A percentile compares a stretch with the other conserved stretches of the same genome.
Conservation (phyloP, 2,888 invertebrate species). For the Ectropis crepuscularia region DNA sequence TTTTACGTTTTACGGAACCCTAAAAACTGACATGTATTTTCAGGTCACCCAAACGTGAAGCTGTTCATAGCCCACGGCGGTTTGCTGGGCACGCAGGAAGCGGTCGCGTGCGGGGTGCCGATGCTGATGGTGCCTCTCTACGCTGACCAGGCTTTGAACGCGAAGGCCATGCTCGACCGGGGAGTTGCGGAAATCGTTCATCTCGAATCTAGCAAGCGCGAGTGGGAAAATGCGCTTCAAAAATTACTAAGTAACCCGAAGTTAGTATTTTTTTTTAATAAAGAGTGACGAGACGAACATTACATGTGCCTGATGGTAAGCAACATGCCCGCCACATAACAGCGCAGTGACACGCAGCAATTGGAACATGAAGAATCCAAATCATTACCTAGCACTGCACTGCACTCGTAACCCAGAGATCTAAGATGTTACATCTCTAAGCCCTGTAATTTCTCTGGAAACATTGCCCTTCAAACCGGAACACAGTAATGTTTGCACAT, state of each 20-base stretch:
- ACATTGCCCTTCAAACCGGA: too few relatives aligned
- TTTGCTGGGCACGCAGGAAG: constrained; percentile 85
- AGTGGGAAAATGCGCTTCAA: constrained; percentile 67
- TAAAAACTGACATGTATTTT: constrained; percentile 4
- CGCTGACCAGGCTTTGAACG: constrained; percentile 83
- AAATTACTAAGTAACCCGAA: constrained; percentile 71
- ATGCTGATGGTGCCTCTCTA: constrained; percentile 82
- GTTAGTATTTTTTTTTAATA: constrained; percentile 62
- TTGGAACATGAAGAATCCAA: too few relatives aligned
- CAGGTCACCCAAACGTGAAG: constrained; percentile 83
- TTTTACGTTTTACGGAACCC: too few relatives aligned
- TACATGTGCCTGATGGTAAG: too few relatives aligned
- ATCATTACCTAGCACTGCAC: too few relatives aligned
- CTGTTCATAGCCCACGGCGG: constrained; percentile 87
- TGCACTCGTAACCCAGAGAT: too few relatives aligned
- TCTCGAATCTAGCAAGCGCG: constrained; percentile 62
- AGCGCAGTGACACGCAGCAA: too few relatives aligned
- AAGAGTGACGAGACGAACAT: too few relatives aligned
- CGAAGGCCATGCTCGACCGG: constrained; percentile 75
- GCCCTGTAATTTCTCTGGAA: too few relatives aligned
- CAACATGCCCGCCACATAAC: too few relatives aligned
- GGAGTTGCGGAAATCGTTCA: constrained; percentile 76
- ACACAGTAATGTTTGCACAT: too few relatives aligned
- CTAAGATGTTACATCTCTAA: too few relatives aligned
- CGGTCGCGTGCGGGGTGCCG: constrained; percentile 83